Base-by-base conservation (phyloP, 2,888 invertebrate genomes). In the Ariolimax columbianus region DNA sequence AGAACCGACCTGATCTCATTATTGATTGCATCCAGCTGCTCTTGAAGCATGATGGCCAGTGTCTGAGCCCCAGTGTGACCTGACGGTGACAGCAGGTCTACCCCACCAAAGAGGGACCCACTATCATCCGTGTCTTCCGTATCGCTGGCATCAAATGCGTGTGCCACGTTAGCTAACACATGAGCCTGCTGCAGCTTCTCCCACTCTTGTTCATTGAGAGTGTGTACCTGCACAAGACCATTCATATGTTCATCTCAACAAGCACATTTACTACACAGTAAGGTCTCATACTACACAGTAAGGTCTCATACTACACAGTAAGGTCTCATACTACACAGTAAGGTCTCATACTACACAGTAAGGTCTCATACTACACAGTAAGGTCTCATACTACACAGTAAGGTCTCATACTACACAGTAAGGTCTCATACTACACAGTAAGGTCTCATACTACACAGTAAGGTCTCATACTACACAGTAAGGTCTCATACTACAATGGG, bases 1-100 rank as follows among this genome's bases (percentile, higher is more conserved):
- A 40, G 55, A 7, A 51, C 83, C 17, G 95, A 95, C 94, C 96
- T 96, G 92, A 99, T 99, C 96, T 99, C 99, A 92, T 99, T 99
- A 95, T 99, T 99, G 94, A 99, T 99, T 93, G 99, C 99, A 95
- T 99, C 99, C 88, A 99, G 95, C 95, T 99, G 99, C 93, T 99
- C 99, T 94, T 99, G 99, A 90, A 99, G 96, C 98, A 99, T 99
- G 94, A 99, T 96, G 77, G 99, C 99, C 89, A 99, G 95, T 0
- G 99, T 98, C 93, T 99, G 99, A 77, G 99, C 99, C 95, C 99
- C 99, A 4, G 97, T 97, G 94, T 93, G 93, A 33, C 92, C 93
- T 11, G 92, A 89, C 95, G 96, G 93, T 47, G 94, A 93, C 86
- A 92, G 88, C 87, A 92, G 90, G 0, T 97, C 97, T 90, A 97